phyloP scores from a whole-genome alignment of 1,140 invertebrate genomes.

The Drosophila pruinosa region DNA sequence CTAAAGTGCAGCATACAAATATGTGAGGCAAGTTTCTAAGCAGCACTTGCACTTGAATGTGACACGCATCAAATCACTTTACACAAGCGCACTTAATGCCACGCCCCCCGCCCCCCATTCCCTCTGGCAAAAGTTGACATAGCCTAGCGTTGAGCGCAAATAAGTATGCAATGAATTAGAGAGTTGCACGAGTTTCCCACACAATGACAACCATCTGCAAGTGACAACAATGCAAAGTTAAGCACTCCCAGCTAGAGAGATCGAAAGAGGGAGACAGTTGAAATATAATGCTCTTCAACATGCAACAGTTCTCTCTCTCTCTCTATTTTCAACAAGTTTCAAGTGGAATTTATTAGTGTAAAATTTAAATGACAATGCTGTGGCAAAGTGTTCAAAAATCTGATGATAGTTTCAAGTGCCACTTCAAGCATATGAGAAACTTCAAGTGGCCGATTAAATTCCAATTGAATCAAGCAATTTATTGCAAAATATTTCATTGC shows the following conservation, averaged over 20 bases:
- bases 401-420: not conserved
- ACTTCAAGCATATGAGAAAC: not conserved
- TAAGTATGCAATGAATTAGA: slow-evolving; percentile 38
- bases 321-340: not conserved
- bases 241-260: too few species aligned
- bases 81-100: slow-evolving; percentile 66
- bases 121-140: slow-evolving; percentile 2
- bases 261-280: not conserved
- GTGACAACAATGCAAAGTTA: not conserved
- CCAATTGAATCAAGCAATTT: too few species aligned
- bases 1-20: slow-evolving; percentile 15
- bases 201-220: not conserved
- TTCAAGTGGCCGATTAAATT: too few species aligned
- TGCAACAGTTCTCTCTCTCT: not conserved
- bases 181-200: not conserved
- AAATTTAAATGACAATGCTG: not conserved
- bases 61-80: slow-evolving; percentile 67
- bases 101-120: not conserved
- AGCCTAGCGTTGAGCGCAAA: not conserved
- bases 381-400: not conserved
- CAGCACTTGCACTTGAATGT: slow-evolving; percentile 51
- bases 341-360: not conserved
- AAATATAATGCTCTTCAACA: not conserved
- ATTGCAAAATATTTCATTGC: too few species aligned
- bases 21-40: slow-evolving; percentile 27